Base-by-base conservation (phyloP, 2,888 invertebrate genomes). In the Pristionchus japonicus region DNA sequence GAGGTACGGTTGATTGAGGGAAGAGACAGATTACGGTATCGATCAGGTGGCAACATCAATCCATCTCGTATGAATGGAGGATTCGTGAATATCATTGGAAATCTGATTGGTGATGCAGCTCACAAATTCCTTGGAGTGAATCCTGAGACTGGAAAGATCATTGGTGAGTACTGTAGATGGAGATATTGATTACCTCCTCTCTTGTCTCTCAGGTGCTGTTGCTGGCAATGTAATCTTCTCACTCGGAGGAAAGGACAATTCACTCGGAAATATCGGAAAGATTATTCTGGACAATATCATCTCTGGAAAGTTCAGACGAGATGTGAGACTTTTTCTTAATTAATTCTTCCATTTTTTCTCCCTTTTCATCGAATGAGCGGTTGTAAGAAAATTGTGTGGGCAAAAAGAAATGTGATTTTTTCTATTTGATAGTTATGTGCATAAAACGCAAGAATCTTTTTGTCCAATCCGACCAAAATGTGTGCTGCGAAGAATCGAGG, bases 221-320 rank as follows among this genome's bases (percentile, higher is more conserved):
- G 94, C 94, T 4, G 94, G 94, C 80, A 94, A 94, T 83, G 92
- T 93, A 27, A 90, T 94, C 87, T 94, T 94, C 92, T 91, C 92
- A 27, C 89, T 94, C n/a, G 94, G 94, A 43, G 94, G 94, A 84
- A 94, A 94, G 86, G 94, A 93, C 88, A 94, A 94, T 84, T 89
- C 88, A n/a, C 88, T 94, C 49, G 92, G 93, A 40, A 90, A 90
- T 37, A 92, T 94, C 40, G 94, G 94, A 82, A 94, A 94, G 91
- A 90, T 93, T 49, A 90, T 94, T 13, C 89, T 94, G 83, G 94
- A 94, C 88, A 94, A 94, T 80, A 91, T 94, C 37, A 92, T 94
- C 87, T 92, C 90, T 74, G 94, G 94, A 34, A 94, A 94, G 88
- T 94, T 91, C 89, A 91, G 92, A 80, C 89, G 94, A 88, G 93